Evolutionary conservation across 2,113 vertebrate genomes (phyloP), one percentile per base, ranked within the genome.

Genomic region (Burhinus oedicnemus): DNA sequence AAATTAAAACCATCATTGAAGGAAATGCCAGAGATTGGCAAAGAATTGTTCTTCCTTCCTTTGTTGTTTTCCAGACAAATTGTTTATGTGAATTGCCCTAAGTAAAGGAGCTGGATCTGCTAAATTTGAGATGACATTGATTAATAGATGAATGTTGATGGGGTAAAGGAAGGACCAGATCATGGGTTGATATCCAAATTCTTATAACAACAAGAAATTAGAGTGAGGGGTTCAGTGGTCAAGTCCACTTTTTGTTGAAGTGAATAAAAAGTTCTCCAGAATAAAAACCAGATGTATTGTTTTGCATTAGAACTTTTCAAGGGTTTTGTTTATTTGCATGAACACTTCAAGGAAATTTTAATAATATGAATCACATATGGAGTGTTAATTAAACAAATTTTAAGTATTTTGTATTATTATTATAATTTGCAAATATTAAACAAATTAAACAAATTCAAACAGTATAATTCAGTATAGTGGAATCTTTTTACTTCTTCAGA

Each of bases 181-280:
- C 3, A 42, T 69, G n/a, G 20, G 14, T 38, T 83, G 80, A 44
- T 42, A 38, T 7, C 20, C 32, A 75, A 70, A 84, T 92, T 66
- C 15, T 76, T 86, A 25, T 34, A 44, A 40, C 1, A 57, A 22
- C 15, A 82, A 80, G 5, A 3, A 78, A 38, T 22, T 71, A 65
- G 4, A 74, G 1, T 0, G 3, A 76, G 15, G 3, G 2, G 1
- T 68, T 83, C 34, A 57, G 2, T 36, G 27, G 9, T 38, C 23
- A 82, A 87, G 5, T 75, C 69, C 11, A 21, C 4, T 75, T 83
- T 64, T 34, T 38, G n/a, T n/a, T 32, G 5, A 82, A 74, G 19
- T 12, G 9, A 74, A 36, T 23, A 36, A 77, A 44, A 75, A 21
- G 1, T 42, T n/a, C 11, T 65, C 29, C 22, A 51, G 18, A 79